These are phyloP conservation scores for Cabera pusaria DNA, from an alignment of 2,888 invertebrate species.

Conservation along the genomic window DNA sequence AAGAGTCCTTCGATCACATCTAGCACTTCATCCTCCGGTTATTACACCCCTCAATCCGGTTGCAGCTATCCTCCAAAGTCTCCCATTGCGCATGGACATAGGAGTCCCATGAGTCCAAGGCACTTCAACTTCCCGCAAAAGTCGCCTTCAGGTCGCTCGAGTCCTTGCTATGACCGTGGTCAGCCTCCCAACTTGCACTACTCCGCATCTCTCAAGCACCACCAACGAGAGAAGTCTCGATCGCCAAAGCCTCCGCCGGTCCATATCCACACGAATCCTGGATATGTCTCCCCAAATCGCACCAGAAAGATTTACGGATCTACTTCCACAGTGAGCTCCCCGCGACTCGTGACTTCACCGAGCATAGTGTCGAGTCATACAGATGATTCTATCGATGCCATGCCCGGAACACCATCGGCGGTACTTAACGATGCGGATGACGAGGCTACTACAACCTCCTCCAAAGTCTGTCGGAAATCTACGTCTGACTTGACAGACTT, in stretches of 20 bases:
- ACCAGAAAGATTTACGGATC: conserved; percentile 70
- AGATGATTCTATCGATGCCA: conserved; percentile 70
- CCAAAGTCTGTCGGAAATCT: conserved; percentile 86
- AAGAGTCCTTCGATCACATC: conserved; percentile 80
- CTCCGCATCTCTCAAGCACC: conserved; percentile 70
- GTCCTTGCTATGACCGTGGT: conserved; percentile 64
- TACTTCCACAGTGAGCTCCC: conserved; percentile 72
- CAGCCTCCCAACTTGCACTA: conserved; percentile 57
- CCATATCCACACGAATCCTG: conserved; percentile 85
- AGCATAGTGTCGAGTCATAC: conserved; percentile 79
- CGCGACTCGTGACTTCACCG: conserved; percentile 68
- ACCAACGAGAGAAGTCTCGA: conserved; percentile 67
- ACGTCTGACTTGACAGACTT: conserved; percentile 89
- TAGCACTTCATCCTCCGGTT: conserved; percentile 80
- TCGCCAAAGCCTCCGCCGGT: conserved; percentile 80
- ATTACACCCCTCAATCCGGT: conserved; percentile 81
- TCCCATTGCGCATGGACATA: conserved; percentile 79
- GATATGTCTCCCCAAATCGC: conserved; percentile 81
- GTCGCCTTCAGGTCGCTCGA: conserved; percentile 69
- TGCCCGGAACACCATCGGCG: conserved; percentile 69
- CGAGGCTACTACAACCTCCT: conserved; percentile 71
- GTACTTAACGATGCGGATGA: conserved; percentile 70
- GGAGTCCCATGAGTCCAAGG: conserved; percentile 84
- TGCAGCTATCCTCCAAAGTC: conserved; percentile 78
- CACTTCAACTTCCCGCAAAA: conserved; percentile 84